Evolutionary conservation across 2,888 invertebrate species (phyloP).

Genomic region (Sisyra terminalis): DNA sequence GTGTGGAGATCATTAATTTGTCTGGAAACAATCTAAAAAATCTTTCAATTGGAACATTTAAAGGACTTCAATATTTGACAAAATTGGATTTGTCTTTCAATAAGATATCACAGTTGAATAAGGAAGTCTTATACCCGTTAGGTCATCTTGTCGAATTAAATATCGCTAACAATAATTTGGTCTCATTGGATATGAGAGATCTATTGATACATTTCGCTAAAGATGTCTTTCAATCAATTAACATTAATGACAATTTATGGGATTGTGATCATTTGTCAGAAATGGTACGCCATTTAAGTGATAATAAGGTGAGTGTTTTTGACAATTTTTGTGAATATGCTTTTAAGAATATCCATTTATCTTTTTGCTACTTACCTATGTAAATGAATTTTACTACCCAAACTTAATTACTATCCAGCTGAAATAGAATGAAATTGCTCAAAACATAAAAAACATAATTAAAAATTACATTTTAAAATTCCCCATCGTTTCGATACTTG

Average conservation of each 20-base stretch:
- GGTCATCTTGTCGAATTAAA: conserved; percentile 1
- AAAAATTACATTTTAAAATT: too few species aligned
- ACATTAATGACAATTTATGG: conserved; percentile 1
- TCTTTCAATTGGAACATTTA: background rate
- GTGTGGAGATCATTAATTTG: background rate
- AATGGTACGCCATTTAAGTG: background rate
- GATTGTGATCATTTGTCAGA: background rate
- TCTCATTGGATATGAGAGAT: background rate
- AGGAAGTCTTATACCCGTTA: conserved; percentile 1
- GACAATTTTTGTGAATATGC: too few species aligned
- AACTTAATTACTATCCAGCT: too few species aligned
- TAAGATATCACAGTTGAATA: background rate
- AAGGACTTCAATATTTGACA: background rate
- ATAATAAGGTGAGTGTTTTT: conserved; percentile 1
- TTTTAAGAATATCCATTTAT: too few species aligned
- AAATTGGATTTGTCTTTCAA: background rate
- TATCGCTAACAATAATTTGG: background rate
- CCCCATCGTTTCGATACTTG: too few species aligned
- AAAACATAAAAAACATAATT: too few species aligned
- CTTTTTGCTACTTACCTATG: too few species aligned
- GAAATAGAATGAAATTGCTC: too few species aligned
- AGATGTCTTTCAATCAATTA: background rate
- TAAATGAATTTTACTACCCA: too few species aligned
- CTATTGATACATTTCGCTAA: background rate
- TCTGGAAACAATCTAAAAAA: background rate